Conservation (phyloP, 37 sponge, comb jelly and placozoan species). For the Beroe forskalii region DNA sequence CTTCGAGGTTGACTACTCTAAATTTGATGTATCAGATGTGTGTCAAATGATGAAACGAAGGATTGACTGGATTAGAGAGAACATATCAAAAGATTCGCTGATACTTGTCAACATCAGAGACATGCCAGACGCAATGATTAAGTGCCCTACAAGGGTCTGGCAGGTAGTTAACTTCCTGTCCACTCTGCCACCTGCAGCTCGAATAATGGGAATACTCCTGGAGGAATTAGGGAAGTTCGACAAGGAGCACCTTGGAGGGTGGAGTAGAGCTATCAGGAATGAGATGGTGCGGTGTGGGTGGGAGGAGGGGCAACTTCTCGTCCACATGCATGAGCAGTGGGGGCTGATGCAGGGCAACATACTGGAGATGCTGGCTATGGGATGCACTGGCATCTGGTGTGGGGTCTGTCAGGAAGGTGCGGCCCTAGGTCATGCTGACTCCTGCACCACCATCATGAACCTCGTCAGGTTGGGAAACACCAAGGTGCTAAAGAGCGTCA, state of each 20-base stretch:
- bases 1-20: conserved; percentile 19
- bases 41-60: conserved; percentile 32
- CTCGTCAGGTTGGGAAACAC: conserved; percentile 69
- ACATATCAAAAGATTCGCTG: not conserved
- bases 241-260: conserved; percentile 38
- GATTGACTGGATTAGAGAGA: not conserved
- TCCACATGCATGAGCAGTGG: conserved; percentile 69
- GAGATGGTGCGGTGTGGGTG: conserved; percentile 64
- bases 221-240: conserved; percentile 63
- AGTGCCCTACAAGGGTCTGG: conserved; percentile 47
- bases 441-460: conserved; percentile 68
- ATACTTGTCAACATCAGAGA: conserved; percentile 68
- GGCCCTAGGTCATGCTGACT: conserved; percentile 68
- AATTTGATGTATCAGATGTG: not conserved
- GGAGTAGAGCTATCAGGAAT: conserved; percentile 47
- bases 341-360: conserved; percentile 36
- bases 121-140: conserved; percentile 46
- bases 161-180: conserved; percentile 57
- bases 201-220: conserved; percentile 64
- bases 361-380: conserved; percentile 63
- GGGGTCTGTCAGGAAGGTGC: conserved; percentile 69
- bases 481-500: conserved; percentile 61
- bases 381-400: conserved; percentile 69
- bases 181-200: conserved; percentile 15
- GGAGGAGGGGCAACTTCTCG: conserved; percentile 65